These are phyloP conservation scores for Ichneumoninae sp. DNA, from an alignment of 2,888 invertebrate species.

Conservation along the genomic window DNA sequence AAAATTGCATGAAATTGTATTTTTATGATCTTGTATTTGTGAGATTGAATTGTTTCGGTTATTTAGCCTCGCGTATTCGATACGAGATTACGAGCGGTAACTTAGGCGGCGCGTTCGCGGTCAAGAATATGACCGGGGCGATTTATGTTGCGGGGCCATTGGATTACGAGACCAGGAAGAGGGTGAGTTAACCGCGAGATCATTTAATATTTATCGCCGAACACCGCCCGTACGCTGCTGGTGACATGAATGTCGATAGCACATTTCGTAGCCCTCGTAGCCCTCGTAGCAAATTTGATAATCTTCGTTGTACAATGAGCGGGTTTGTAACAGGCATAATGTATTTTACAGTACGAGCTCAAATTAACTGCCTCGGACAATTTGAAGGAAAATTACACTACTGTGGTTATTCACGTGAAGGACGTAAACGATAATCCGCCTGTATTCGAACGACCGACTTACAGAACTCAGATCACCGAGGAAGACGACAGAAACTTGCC, in stretches of 20 bases:
- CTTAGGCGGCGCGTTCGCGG: conserved; percentile 98
- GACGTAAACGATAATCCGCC: conserved; percentile 99
- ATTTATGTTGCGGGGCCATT: conserved; percentile 98
- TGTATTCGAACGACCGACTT: conserved; percentile 97
- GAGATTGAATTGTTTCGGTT: not conserved
- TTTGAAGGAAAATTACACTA: conserved; percentile 98
- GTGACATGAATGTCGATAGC: conserved; percentile 57
- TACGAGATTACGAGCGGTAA: conserved; percentile 99
- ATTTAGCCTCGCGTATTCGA: conserved; percentile 98
- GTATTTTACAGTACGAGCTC: conserved; percentile 92
- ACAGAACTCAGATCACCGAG: conserved; percentile 97
- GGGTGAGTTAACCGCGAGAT: conserved; percentile 89
- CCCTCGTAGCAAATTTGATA: not conserved
- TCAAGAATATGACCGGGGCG: conserved; percentile 99
- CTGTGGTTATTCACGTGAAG: conserved; percentile 98
- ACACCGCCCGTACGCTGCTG: not conserved
- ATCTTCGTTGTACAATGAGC: not conserved
- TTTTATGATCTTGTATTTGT: not conserved
- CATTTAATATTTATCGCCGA: conserved; percentile 32
- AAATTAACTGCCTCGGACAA: conserved; percentile 98
- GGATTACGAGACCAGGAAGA: conserved; percentile 97
- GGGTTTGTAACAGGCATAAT: not conserved
- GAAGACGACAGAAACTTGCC: conserved; percentile 97
- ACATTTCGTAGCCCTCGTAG: not conserved
- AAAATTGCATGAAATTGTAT: conserved; percentile 31